A percentile compares a stretch with the other conserved stretches of the same genome.
Evolutionary conservation across 2,797 vertebrate species (phyloP).

Genomic region (Cryptoprocta ferox): DNA sequence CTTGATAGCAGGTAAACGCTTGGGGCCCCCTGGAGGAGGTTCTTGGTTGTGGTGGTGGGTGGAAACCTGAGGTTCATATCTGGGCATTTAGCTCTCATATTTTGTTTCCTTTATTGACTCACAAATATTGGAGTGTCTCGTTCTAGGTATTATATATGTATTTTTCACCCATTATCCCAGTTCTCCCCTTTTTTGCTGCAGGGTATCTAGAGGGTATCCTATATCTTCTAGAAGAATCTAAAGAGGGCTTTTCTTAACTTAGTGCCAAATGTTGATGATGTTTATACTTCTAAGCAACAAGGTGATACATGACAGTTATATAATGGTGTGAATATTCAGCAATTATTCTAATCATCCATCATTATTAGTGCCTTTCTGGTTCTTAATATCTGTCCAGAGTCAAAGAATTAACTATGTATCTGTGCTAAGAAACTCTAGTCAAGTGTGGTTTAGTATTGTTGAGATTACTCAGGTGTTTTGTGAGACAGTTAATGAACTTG

Average conservation of each 20-base stretch:
- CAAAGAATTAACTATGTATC: neutral
- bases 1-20: neutral
- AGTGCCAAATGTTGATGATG: neutral
- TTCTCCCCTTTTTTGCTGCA: neutral
- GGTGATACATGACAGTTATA: neutral
- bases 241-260: neutral
- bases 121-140: neutral
- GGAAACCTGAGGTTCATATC: neutral
- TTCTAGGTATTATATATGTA: neutral
- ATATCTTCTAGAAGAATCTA: neutral
- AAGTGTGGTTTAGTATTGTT: neutral
- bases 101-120: neutral
- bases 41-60: neutral
- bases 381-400: neutral
- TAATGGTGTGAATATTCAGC: neutral
- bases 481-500: neutral
- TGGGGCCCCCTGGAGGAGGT: neutral
- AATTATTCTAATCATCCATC: neutral
- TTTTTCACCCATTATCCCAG: neutral
- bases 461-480: neutral
- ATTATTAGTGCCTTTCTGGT: neutral
- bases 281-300: neutral
- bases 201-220: neutral
- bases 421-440: neutral
- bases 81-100: neutral